Base-by-base conservation (phyloP, 2,797 vertebrate species). In the Tympanoctomys barrerae region DNA sequence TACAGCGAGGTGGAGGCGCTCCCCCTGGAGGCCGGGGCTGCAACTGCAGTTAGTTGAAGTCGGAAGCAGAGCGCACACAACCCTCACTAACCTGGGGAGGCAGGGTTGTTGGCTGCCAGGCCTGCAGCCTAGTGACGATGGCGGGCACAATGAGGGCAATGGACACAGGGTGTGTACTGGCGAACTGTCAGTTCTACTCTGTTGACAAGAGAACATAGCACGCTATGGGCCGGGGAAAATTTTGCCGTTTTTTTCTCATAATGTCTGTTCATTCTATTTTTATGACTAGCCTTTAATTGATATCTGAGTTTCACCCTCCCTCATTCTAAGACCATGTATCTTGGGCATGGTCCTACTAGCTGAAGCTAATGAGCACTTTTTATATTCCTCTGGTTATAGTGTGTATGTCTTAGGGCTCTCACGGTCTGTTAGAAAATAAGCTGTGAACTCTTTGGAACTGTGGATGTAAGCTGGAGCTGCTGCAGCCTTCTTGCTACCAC, bases 141-240 rank as follows among this genome's bases (percentile, higher is more conserved):
- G 31, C 2, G 0, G 3, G 19, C 0, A 0, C 13, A 31, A n/a
- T 3, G 24, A 36, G 31, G 49, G 70, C 59, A 9, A 18, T 9
- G 49, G 31, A 12, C 36, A 12, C 16, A 54, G 54, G 26, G 39
- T 28, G 12, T 7, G 0, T 18, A 28, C 3, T 75, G 49, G 83
- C 16, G n/a, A 24, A 36, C n/a, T 1, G 4, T 57, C 54, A 31
- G 31, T 31, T 61, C 26, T 36, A 12, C 42, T 62, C 28, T 24
- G 2, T 11, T 70, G 36, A 61, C 77, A 42, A 61, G 19, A 86
- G n/a, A 24, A 2, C 5, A 52, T 59, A 59, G 9, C 42, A 89
- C 64, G 18, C 8, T 66, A 10, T 52, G 85, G 75, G 39, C 16
- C 19, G 2, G 21, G 33, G 52, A 28, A 28, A 77, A 70, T 52